Evolutionary conservation across 23 tunicate species (phyloP).

Genomic region (Aplidium turbinatum): DNA sequence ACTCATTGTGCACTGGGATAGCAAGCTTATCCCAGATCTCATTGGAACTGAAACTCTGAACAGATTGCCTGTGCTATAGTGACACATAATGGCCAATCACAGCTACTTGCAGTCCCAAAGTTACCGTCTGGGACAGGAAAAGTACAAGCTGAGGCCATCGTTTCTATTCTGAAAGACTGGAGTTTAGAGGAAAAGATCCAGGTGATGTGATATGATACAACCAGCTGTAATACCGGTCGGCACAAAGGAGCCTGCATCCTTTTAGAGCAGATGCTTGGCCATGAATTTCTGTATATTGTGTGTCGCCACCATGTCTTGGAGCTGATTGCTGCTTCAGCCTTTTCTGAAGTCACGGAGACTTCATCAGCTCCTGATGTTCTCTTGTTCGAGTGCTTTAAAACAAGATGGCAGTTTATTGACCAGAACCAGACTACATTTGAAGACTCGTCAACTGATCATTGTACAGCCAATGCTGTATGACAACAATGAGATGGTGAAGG

Average conservation of each 20-base stretch:
- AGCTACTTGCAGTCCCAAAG: too few relatives aligned
- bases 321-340: conserved; percentile 9
- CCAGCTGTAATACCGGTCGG: conserved; percentile 20
- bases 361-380: conserved; percentile 13
- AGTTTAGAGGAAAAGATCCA: conserved; percentile 18
- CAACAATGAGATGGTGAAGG: conserved; percentile 27
- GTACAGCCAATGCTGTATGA: not conserved
- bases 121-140: conserved; percentile 18
- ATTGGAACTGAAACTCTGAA: conserved; percentile 10
- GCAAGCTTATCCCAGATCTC: conserved; percentile 12
- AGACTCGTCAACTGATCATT: conserved; percentile 22
- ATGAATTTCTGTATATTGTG: conserved; percentile 9
- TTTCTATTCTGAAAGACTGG: conserved; percentile 12
- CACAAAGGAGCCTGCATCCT: conserved; percentile 23
- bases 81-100: too few relatives aligned
- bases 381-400: conserved; percentile 11
- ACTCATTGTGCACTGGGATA: conserved; percentile 21
- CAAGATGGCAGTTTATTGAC: conserved; percentile 21
- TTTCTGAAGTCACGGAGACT: conserved; percentile 6
- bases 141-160: conserved; percentile 17
- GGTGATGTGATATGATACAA: conserved; percentile 9
- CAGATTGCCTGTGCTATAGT: conserved; percentile 25
- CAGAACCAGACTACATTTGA: conserved; percentile 8
- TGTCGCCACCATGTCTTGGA: conserved; percentile 6
- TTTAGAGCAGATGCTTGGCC: conserved; percentile 14